Conservation (phyloP, 2,797 vertebrate species). For the Loris lydekkerianus region DNA sequence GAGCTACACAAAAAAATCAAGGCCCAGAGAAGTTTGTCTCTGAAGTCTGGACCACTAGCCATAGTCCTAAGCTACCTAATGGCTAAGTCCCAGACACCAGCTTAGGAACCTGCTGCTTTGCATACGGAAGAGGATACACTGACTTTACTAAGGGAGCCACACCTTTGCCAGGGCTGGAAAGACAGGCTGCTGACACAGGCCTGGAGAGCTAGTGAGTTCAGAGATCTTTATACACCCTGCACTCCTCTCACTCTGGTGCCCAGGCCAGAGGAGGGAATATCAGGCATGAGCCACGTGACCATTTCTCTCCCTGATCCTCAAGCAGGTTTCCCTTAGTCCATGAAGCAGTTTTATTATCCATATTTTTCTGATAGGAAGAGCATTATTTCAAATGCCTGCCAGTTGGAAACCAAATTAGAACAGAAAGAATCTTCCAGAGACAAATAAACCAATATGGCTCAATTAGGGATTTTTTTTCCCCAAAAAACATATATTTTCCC, state of each 20-base stretch:
- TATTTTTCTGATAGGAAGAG: neutral
- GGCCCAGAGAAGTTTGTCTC: neutral
- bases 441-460: neutral
- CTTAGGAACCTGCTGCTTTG: neutral
- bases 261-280: neutral
- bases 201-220: neutral
- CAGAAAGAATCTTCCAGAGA: slow-evolving; percentile 7
- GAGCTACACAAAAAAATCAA: neutral
- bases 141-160: neutral
- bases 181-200: fast-evolving
- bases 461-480: neutral
- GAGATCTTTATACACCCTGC: neutral
- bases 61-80: neutral
- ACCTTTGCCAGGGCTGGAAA: neutral
- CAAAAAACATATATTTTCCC: neutral
- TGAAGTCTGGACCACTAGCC: neutral
- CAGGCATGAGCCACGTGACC: neutral
- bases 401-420: neutral
- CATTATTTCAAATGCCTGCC: slow-evolving; percentile 9
- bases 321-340: neutral
- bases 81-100: neutral
- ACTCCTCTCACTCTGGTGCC: fast-evolving
- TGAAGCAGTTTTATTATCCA: neutral
- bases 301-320: neutral
- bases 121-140: neutral